Evolutionary conservation across 2,797 vertebrate species (phyloP), one percentile per base, ranked within the genome.

Genomic region (Lateolabrax maculatus): DNA sequence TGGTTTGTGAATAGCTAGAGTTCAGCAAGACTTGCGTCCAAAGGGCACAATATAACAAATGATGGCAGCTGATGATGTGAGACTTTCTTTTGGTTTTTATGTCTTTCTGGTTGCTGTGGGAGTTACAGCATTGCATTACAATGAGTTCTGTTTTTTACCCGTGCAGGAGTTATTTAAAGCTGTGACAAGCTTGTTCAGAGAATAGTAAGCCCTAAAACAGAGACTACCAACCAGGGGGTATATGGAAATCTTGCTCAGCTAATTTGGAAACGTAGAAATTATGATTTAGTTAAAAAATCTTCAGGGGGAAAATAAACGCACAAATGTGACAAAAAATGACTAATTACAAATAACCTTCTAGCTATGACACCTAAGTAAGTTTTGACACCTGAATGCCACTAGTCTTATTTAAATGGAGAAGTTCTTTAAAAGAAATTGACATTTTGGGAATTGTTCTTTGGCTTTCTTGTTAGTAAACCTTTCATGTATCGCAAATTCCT

Each of bases 21-120:
- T 83, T 88, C 48, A 85, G 71, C 1, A n/a, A 84, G 84, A 74
- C 69, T 72, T 46, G 1, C 83, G 73, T 87, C 87, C 71, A 74
- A 85, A 83, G 77, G 83, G 79, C 80, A 84, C 34, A 1, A 48
- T 43, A 73, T 83, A 77, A 80, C 68, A 84, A 77, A 87, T 49
- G 43, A 58, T 77, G 74, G 37, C 68, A 76, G 75, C 65, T 53
- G 79, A 84, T 72, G 76, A 82, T 69, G 44, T 80, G 52, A 27
- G 34, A 52, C 67, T 82, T 67, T 73, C 41, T 75, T 76, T 64
- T 34, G 23, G 53, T 55, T 67, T n/a, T 74, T 34, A 55, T 6
- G 5, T 56, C 23, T 82, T 13, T 81, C 41, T 52, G 3, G 53
- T 68, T 60, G 70, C 71, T 75, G 58, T 46, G 69, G 51, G 72